A percentile compares a stretch with the other conserved stretches of the same genome.
Conservation (phyloP, 2,797 vertebrate species). For the Toxotes lorentzi region DNA sequence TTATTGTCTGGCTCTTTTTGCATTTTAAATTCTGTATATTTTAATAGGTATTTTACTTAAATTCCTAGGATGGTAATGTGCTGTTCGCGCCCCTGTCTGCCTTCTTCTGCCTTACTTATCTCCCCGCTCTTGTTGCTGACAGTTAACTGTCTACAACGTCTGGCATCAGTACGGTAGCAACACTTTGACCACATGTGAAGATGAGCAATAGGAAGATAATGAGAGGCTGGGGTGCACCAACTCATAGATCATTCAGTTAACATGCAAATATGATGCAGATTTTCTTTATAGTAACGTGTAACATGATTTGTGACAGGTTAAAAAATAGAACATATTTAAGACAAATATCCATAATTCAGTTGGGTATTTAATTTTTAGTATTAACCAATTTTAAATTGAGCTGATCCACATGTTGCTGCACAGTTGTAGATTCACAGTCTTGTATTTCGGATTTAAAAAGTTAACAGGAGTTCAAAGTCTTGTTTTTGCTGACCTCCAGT, state of each 20-base stretch:
- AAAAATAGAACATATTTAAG: not conserved
- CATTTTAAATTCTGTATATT: not conserved
- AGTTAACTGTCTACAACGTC: conserved; percentile 74
- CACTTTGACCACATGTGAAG: conserved; percentile 34
- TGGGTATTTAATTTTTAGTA: not conserved
- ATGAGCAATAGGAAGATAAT: conserved; percentile 56
- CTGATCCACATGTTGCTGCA: not conserved
- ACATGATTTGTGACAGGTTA: not conserved
- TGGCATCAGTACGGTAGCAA: conserved; percentile 56
- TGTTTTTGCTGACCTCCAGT: conserved; percentile 42
- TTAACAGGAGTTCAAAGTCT: not conserved
- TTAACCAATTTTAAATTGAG: not conserved
- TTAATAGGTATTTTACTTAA: conserved; percentile 2
- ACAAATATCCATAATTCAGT: not conserved
- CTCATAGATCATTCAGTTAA: not conserved
- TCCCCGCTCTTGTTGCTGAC: conserved; percentile 53
- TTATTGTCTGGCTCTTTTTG: not conserved
- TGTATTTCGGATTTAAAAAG: not conserved
- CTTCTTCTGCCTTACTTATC: conserved; percentile 45
- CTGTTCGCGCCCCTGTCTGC: conserved; percentile 24
- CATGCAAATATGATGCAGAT: not conserved
- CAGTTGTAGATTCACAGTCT: not conserved
- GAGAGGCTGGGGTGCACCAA: conserved; percentile 17
- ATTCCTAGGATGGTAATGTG: conserved; percentile 23
- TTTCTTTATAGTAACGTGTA: not conserved